Base-by-base conservation (phyloP, 2,113 vertebrate genomes). In the Coreoperca whiteheadi region DNA sequence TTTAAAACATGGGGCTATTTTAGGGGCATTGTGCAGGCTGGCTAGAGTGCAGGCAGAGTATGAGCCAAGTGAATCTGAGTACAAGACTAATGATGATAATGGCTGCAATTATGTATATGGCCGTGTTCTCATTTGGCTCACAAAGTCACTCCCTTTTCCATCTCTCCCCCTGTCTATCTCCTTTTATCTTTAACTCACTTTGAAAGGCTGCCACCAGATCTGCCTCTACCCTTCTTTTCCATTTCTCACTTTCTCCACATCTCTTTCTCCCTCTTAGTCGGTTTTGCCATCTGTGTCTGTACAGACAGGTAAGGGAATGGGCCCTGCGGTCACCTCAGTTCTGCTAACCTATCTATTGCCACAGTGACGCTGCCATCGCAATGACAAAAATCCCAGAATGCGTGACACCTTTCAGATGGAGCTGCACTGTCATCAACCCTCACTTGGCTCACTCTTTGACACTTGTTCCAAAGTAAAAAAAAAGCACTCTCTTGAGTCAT, bases 1-100 rank as follows among this genome's bases (percentile, higher is more conserved):
- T 94, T 93, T 89, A 93, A 88, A 89, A 86, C 68, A 39, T 43
- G 8, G 43, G 78, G 83, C 89, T 93, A 93, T 93, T 94, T 93
- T 77, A 74, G 87, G 87, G 87, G 54, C 80, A 88, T 84, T 91
- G 77, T 85, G 81, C 64, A 65, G 88, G 82, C 79, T 91, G 88
- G 90, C 88, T 87, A 78, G 72, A 85, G 67, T 41, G 88, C 53
- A 25, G 82, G 82, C 80, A 34, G 77, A 83, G 84, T 74, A 65
- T 70, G 82, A 84, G 80, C 85, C 89, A 87, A 87, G 73, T 79
- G 84, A 87, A 82, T 89, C 84, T 79, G 70, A 88, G 78, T 71
- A 79, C 86, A 81, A 84, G 89, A 89, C 85, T 87, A 92, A 92
- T 92, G 84, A 90, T 53, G 78, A 73, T 93, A 92, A 94, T 92